phyloP scores from a whole-genome alignment of 2,888 invertebrate species.

The Eupithecia inturbata region DNA sequence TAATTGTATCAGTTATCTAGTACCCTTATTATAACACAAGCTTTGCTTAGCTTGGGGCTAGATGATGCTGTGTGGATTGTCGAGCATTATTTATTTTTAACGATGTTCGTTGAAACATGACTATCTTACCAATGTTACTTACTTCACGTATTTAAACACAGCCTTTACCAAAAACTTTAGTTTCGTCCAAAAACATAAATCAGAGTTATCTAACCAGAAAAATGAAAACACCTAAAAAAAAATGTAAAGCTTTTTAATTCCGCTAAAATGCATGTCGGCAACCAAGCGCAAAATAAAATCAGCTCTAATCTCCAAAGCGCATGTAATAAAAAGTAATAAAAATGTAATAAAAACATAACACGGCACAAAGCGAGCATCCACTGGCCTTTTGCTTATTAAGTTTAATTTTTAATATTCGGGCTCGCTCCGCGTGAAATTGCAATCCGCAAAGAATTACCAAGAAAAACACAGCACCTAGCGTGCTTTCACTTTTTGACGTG shows the following conservation, averaged over 20 bases:
- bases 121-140: too few species aligned
- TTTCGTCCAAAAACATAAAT: slow-evolving; percentile 6
- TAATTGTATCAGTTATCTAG: too few species aligned
- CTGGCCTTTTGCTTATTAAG: slow-evolving; percentile 74
- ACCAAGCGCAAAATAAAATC: slow-evolving; percentile 36
- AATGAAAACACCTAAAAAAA: background rate
- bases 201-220: slow-evolving; percentile 9
- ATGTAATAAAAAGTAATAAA: slow-evolving; percentile 36
- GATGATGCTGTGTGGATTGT: too few species aligned
- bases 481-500: slow-evolving; percentile 43
- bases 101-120: too few species aligned
- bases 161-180: background rate
- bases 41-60: too few species aligned
- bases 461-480: slow-evolving; percentile 52
- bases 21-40: too few species aligned
- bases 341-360: slow-evolving; percentile 46
- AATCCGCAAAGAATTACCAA: slow-evolving; percentile 62
- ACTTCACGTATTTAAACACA: background rate
- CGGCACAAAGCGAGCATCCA: slow-evolving; percentile 55
- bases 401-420: slow-evolving; percentile 83
- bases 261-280: slow-evolving; percentile 29
- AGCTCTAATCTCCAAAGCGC: slow-evolving; percentile 41
- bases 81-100: too few species aligned
- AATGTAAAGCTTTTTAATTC: slow-evolving; percentile 31
- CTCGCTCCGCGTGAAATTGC: slow-evolving; percentile 80